Conservation (phyloP, 2,113 vertebrate species). For the Mesocricetus auratus region DNA sequence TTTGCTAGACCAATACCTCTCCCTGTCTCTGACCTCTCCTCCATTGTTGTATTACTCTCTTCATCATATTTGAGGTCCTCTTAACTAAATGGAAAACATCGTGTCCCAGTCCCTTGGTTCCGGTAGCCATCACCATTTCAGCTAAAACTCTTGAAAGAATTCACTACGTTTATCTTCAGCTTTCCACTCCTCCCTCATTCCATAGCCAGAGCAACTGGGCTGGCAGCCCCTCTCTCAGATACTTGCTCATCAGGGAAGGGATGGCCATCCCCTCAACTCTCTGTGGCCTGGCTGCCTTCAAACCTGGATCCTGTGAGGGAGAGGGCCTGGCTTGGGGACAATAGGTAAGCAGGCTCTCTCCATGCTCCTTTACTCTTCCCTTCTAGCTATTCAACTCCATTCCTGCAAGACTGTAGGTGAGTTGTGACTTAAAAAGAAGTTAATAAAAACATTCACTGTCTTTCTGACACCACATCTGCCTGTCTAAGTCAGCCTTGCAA, state of each 20-base stretch:
- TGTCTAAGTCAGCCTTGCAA: not conserved
- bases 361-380: not conserved
- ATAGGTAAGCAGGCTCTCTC: not conserved
- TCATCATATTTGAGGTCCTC: not conserved
- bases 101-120: not conserved
- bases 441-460: not conserved
- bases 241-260: not conserved
- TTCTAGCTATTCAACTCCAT: not conserved
- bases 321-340: not conserved
- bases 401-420: not conserved
- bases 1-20: not conserved
- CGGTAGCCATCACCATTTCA: not conserved
- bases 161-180: not conserved
- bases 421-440: not conserved
- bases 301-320: not conserved
- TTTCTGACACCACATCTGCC: not conserved
- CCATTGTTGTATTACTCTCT: not conserved
- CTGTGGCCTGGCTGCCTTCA: not conserved
- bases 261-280: not conserved
- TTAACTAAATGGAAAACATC: not conserved
- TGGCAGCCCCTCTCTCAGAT: not conserved
- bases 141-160: not conserved
- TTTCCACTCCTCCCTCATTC: too few relatives aligned
- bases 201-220: not conserved
- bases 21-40: not conserved